A percentile compares a stretch with the other conserved stretches of the same genome.
phyloP scores from a whole-genome alignment of 2,113 vertebrate species.

The Halichoeres trimaculatus region DNA sequence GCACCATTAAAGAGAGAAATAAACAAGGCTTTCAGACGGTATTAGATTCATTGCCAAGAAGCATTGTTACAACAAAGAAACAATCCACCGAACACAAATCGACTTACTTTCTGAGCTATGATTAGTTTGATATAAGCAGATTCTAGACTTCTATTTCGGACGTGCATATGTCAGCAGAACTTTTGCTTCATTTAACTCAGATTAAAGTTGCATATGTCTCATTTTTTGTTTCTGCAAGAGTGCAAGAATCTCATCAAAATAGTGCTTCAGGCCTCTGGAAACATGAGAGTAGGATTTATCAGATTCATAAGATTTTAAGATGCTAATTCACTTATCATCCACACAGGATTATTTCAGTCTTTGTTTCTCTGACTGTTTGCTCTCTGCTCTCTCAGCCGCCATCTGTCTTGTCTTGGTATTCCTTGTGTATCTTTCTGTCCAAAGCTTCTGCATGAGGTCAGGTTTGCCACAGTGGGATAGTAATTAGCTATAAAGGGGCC shows the following conservation, averaged over 20 bases:
- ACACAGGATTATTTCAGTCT: constrained; percentile 14
- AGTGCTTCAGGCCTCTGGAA: neutral
- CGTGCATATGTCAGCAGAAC: no score
- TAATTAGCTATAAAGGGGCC: constrained; percentile 59
- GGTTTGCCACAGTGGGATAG: constrained; percentile 60
- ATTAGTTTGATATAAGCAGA: no score
- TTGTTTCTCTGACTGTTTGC: neutral
- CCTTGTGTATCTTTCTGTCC: constrained; percentile 1
- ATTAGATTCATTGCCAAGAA: no score
- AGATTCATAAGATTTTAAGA: neutral
- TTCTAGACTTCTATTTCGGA: no score
- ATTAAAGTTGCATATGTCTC: neutral
- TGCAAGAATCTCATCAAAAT: constrained; percentile 18
- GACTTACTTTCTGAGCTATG: no score
- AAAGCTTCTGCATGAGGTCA: constrained; percentile 34
- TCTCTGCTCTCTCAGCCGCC: neutral
- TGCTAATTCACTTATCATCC: constrained; percentile 4
- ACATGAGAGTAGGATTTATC: constrained; percentile 2
- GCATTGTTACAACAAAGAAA: no score
- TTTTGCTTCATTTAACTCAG: neutral
- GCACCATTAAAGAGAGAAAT: no score
- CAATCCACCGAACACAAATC: no score
- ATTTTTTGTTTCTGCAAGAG: neutral
- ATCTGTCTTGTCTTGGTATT: constrained; percentile 6
- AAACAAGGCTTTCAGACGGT: no score